These are phyloP conservation scores for Pempheris klunzingeri DNA, from an alignment of 2,797 vertebrate genomes.

Conservation along the genomic window DNA sequence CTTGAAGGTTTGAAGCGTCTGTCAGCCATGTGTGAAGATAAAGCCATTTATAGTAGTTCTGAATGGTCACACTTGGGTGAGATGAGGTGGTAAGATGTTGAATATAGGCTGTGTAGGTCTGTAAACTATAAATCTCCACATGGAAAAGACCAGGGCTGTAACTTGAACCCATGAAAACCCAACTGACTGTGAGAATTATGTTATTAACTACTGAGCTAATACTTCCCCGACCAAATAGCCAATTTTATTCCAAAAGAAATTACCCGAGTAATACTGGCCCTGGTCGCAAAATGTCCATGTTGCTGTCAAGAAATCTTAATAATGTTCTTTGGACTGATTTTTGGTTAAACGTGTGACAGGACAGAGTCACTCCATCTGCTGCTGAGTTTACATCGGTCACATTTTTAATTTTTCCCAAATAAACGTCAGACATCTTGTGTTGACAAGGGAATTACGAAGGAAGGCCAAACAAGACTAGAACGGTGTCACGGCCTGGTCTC, in stretches of 20 bases:
- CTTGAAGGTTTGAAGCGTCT: background rate
- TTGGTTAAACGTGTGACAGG: conserved; percentile 1
- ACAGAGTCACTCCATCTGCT: conserved; percentile 15
- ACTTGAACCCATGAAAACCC: too few relatives aligned
- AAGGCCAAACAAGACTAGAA: background rate
- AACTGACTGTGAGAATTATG: too few relatives aligned
- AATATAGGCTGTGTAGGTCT: background rate
- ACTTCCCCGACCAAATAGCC: too few relatives aligned
- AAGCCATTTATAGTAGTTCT: background rate
- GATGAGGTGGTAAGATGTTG: background rate
- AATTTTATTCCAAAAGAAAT: background rate
- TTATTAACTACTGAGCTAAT: too few relatives aligned
- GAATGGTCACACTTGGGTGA: background rate
- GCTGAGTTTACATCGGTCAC: background rate
- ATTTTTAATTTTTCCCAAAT: rapidly evolving
- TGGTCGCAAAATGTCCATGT: background rate
- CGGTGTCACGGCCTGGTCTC: too few relatives aligned
- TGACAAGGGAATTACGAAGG: background rate
- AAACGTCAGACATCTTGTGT: too few relatives aligned
- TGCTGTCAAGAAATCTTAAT: background rate
- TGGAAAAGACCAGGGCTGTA: background rate
- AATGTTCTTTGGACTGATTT: background rate
- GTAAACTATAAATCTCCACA: background rate
- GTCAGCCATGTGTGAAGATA: background rate
- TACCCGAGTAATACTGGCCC: too few relatives aligned